Conservation (phyloP, 2,888 invertebrate genomes). For the Acleris sparsana region DNA sequence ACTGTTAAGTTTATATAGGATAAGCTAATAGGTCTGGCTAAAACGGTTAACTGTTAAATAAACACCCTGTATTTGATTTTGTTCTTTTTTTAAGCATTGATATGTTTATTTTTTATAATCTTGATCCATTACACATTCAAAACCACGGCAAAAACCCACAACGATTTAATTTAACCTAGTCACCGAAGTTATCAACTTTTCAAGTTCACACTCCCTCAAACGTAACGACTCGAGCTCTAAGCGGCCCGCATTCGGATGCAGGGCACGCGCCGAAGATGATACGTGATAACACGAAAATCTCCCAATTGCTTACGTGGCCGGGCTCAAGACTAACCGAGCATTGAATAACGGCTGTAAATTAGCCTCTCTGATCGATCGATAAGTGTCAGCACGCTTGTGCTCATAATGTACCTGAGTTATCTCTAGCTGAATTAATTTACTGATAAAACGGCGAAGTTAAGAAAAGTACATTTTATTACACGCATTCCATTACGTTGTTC, state of each 20-base stretch:
- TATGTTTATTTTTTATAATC: too few relatives aligned
- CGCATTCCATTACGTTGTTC: background rate
- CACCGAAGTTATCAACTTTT: background rate
- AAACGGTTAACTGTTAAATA: too few relatives aligned
- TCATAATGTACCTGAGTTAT: conserved; percentile 62
- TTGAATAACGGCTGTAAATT: conserved; percentile 81
- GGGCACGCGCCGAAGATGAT: conserved; percentile 78
- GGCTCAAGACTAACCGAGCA: conserved; percentile 67
- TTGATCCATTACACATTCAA: too few relatives aligned
- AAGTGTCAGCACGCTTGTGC: conserved; percentile 73
- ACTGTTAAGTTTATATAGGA: too few relatives aligned
- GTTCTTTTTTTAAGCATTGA: too few relatives aligned
- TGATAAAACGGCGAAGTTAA: conserved; percentile 63
- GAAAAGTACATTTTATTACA: background rate
- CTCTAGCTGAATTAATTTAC: conserved; percentile 75
- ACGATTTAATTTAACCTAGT: background rate
- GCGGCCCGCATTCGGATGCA: conserved; percentile 56
- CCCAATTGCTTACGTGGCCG: conserved; percentile 82
- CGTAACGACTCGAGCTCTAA: conserved; percentile 1
- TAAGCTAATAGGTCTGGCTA: too few relatives aligned
- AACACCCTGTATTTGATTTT: too few relatives aligned
- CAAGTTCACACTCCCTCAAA: background rate
- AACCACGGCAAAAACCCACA: too few relatives aligned
- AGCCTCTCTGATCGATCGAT: conserved; percentile 73
- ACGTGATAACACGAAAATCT: conserved; percentile 84